phyloP scores from a whole-genome alignment of 2,797 vertebrate species.

The Sebastolobus altivelis region DNA sequence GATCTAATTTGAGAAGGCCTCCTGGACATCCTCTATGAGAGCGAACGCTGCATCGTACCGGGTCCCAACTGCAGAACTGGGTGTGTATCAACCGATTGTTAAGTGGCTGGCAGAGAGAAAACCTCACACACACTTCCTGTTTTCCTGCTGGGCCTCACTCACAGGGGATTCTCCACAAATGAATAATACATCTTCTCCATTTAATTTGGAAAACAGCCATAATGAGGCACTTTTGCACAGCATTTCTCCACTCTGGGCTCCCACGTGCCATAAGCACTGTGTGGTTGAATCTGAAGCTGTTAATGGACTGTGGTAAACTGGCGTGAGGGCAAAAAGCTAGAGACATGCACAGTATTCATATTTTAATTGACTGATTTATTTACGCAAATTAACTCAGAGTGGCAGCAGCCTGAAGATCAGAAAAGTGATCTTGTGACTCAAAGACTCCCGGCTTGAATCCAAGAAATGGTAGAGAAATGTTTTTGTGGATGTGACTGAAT shows the following conservation, averaged over 20 bases:
- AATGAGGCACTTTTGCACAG: conserved; percentile 68
- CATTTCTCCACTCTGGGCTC: conserved; percentile 34
- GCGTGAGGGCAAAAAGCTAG: neutral
- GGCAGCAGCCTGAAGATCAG: conserved; percentile 30
- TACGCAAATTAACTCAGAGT: conserved; percentile 27
- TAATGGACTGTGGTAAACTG: conserved; percentile 50
- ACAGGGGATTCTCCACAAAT: conserved; percentile 59
- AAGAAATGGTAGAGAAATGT: neutral
- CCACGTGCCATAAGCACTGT: conserved; percentile 24
- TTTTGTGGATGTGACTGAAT: neutral
- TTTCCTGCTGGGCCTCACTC: conserved; percentile 53
- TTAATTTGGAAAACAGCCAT: conserved; percentile 73
- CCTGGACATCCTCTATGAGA: conserved; percentile 34
- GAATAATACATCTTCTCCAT: conserved; percentile 74
- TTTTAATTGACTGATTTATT: conserved; percentile 46
- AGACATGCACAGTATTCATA: conserved; percentile 10
- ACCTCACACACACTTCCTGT: conserved; percentile 52
- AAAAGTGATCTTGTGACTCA: conserved; percentile 11
- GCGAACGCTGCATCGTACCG: neutral
- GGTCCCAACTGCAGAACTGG: conserved; percentile 12
- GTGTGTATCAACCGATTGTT: conserved; percentile 23
- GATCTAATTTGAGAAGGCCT: conserved; percentile 18
- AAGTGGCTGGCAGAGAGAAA: conserved; percentile 47
- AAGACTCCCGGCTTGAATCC: neutral
- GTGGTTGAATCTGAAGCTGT: conserved; percentile 25